Base-by-base conservation (phyloP, 2,888 invertebrate genomes). In the Dolichomitus sp. region DNA sequence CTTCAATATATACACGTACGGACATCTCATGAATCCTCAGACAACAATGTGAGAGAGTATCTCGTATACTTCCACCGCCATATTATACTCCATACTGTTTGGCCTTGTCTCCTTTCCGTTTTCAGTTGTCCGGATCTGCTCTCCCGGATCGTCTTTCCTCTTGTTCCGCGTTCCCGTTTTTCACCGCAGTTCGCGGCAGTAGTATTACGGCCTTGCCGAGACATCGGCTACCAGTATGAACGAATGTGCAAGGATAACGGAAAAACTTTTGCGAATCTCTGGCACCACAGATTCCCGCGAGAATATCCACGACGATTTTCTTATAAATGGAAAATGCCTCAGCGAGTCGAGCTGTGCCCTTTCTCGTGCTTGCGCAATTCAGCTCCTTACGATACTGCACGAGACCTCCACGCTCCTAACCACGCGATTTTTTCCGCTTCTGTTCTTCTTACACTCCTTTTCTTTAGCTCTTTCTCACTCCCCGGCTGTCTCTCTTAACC, bases 241-340 rank as follows among this genome's bases (percentile, higher is more conserved):
- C 45, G 59, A 59, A 73, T 45, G 65, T 27, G 48, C n/a, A 19
- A 23, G 37, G 59, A 50, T 14, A 19, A 30, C 33, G 61, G n/a
- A 12, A 14, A 37, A 54, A 57, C 42, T 33, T 40, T 37, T n/a
- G 30, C 40, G 63, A 69, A 78, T 68, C 61, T 78, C 54, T 48
- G 30, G 69, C 30, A 45, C 14, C 7, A 65, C 79, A 75, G 68
- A 81, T 83, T 82, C 86, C 85, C 87, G 63, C 81, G 88, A 84
- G 87, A 81, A 83, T 80, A 85, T 85, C 87, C 80, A 57, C 61
- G 87, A 89, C 83, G 91, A 88, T 91, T 91, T 90, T 91, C 91
- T 91, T 90, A 89, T 88, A 91, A 91, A 91, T 91, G 89, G 88
- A 90, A 90, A 91, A 90, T 90, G 88, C 87, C 84, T 86, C 85